Conservation (phyloP, 2,888 invertebrate genomes). For the Xestia rhomboidea region DNA sequence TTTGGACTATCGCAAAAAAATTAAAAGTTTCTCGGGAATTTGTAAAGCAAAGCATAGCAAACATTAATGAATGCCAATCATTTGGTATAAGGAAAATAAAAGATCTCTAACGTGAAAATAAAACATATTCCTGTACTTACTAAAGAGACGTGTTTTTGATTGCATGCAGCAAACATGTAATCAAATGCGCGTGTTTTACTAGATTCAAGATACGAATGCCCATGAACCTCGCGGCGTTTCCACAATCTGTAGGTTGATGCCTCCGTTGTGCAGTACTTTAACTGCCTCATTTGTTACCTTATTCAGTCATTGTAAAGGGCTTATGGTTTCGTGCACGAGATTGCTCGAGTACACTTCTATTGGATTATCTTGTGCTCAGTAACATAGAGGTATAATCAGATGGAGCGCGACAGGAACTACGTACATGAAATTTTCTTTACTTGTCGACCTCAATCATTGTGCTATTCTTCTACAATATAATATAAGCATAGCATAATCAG, state of each 20-base stretch:
- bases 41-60: conserved; percentile 28
- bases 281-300: conserved; percentile 23
- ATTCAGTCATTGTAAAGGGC: conserved; percentile 21
- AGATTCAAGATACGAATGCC: conserved; percentile 27
- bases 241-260: conserved; percentile 35
- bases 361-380: background rate
- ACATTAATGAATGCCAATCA: background rate
- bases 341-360: background rate
- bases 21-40: conserved; percentile 10
- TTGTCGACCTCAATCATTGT: background rate
- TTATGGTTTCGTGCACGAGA: conserved; percentile 13
- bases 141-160: conserved; percentile 30
- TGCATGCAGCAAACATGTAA: conserved; percentile 25
- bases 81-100: conserved; percentile 3
- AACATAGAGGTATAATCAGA: background rate
- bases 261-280: conserved; percentile 6
- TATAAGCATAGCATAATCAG: no score
- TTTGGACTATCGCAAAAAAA: background rate
- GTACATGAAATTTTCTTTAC: background rate
- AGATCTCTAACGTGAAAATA: background rate
- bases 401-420: background rate
- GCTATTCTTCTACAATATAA: background rate
- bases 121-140: conserved; percentile 5
- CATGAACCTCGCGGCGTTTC: conserved; percentile 36
- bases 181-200: conserved; percentile 35